phyloP scores from a whole-genome alignment of 2,888 invertebrate genomes.

The Trileptium ribeirensis region DNA sequence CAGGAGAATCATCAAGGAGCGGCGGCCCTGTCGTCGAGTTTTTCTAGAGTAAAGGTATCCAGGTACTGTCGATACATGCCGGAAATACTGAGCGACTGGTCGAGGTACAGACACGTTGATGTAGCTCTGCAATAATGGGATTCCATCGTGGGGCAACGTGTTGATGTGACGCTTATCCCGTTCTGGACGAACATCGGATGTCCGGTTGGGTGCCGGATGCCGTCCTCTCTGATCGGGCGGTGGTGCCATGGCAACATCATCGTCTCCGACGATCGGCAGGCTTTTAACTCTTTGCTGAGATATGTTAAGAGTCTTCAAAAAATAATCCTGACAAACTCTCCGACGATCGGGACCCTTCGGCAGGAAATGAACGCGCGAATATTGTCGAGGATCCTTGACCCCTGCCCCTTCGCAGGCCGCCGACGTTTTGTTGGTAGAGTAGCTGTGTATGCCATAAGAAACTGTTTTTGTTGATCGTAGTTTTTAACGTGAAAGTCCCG shows the following conservation, averaged over 20 bases:
- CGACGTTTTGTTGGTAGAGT: too few relatives aligned
- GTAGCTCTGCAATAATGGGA: not conserved
- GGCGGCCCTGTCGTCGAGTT: not conserved
- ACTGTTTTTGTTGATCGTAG: too few relatives aligned
- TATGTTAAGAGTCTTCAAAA: not conserved
- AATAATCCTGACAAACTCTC: not conserved
- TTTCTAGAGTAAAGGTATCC: not conserved
- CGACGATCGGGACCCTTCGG: not conserved
- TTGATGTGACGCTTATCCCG: too few relatives aligned
- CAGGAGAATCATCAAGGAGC: not conserved
- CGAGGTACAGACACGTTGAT: not conserved
- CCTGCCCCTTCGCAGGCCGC: too few relatives aligned
- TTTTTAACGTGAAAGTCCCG: too few relatives aligned
- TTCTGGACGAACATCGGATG: not conserved
- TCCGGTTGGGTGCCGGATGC: not conserved
- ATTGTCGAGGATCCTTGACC: not conserved
- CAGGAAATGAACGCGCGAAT: not conserved
- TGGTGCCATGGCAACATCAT: not conserved
- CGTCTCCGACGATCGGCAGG: not conserved
- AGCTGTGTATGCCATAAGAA: too few relatives aligned
- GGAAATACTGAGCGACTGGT: not conserved
- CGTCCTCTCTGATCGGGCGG: not conserved
- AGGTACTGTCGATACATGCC: not conserved
- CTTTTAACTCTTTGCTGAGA: not conserved
- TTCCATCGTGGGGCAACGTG: not conserved